Evolutionary conservation across 2,113 vertebrate genomes (phyloP).

Genomic region (Forbesichthys agassizii): DNA sequence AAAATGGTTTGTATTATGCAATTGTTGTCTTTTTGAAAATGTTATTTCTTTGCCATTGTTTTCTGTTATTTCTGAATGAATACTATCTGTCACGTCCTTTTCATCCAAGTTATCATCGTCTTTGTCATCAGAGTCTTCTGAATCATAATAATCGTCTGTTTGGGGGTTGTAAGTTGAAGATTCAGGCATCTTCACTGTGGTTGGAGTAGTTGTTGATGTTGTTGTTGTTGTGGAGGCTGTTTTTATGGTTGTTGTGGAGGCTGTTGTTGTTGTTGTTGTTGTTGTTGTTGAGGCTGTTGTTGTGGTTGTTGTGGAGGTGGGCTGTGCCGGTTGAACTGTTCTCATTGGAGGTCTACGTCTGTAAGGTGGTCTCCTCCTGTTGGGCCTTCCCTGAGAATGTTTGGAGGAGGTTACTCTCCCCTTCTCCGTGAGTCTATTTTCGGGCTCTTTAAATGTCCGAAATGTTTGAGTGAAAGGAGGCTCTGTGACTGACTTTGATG

Average conservation of each 20-base stretch:
- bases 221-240: conserved; percentile 15
- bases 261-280: conserved; percentile 19
- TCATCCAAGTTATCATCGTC: conserved; percentile 22
- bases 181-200: not conserved
- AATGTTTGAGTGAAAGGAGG: conserved; percentile 9
- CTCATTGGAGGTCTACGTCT: conserved; percentile 64
- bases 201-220: not conserved
- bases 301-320: conserved; percentile 45
- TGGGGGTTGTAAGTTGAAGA: conserved; percentile 38
- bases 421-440: conserved; percentile 33
- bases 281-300: conserved; percentile 31
- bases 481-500: conserved; percentile 27
- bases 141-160: conserved; percentile 29
- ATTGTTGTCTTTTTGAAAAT: not conserved
- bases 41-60: conserved; percentile 4
- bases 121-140: conserved; percentile 39
- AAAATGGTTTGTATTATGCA: conserved; percentile 27
- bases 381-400: conserved; percentile 37
- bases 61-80: conserved; percentile 24
- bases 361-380: conserved; percentile 63
- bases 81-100: conserved; percentile 20
- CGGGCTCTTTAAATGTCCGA: conserved; percentile 21
- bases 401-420: conserved; percentile 41
- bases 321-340: conserved; percentile 46
- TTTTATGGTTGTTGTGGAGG: conserved; percentile 9